Percentiles rank a stretch among this genome's conserved stretches.
These are phyloP conservation scores for Acipenser oxyrinchus DNA, from an alignment of 2,797 vertebrate species.

Conservation along the genomic window DNA sequence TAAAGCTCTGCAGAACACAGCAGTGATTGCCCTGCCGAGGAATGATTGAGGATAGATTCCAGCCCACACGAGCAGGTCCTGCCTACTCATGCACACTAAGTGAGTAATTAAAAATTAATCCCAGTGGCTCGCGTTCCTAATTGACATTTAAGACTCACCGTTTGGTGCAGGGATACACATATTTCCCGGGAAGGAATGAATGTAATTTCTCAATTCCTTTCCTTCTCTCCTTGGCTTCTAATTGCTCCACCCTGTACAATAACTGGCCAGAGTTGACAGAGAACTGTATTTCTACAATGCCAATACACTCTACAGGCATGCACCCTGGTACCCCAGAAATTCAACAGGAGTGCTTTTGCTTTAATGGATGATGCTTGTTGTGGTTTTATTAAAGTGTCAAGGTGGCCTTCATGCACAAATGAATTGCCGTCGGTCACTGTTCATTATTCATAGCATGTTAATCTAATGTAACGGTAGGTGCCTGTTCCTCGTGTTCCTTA, in stretches of 20 bases:
- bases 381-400: too few relatives aligned
- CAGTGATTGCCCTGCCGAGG: background rate
- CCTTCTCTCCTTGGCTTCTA: background rate
- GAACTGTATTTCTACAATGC: background rate
- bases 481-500: too few relatives aligned
- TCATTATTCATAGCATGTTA: too few relatives aligned
- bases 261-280: background rate
- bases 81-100: background rate
- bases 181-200: background rate
- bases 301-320: background rate
- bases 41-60: slow-evolving; percentile 1
- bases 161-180: background rate
- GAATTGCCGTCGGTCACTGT: too few relatives aligned
- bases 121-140: background rate
- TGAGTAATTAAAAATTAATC: slow-evolving; percentile 2
- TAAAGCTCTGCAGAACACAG: background rate
- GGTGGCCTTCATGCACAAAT: too few relatives aligned
- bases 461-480: too few relatives aligned
- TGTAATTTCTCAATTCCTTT: background rate
- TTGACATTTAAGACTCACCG: background rate
- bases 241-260: background rate
- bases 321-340: background rate
- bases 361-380: background rate
- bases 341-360: background rate
- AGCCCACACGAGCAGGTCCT: background rate